phyloP scores from a whole-genome alignment of 2,888 invertebrate genomes.

The Euzetes globulus region DNA sequence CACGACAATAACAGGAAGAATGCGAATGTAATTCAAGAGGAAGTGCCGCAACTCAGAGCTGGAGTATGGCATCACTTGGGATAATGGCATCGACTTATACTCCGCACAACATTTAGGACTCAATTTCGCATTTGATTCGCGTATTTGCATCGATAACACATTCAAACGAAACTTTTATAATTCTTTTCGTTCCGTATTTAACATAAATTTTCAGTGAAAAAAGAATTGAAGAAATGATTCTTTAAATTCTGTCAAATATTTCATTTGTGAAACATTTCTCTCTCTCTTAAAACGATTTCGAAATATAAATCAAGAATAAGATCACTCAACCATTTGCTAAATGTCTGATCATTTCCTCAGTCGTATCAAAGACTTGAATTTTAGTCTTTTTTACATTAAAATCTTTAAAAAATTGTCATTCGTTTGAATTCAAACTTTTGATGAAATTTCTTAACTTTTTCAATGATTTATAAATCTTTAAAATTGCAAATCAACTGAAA shows the following conservation, averaged over 20 bases:
- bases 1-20: slow-evolving; percentile 23
- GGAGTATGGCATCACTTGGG: not conserved
- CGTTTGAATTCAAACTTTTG: too few species aligned
- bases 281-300: not conserved
- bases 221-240: not conserved
- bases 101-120: not conserved
- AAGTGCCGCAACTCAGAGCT: not conserved
- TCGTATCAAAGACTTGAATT: too few species aligned
- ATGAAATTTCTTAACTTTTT: too few species aligned
- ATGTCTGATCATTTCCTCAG: not conserved
- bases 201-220: not conserved
- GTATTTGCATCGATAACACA: slow-evolving; percentile 11
- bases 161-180: not conserved
- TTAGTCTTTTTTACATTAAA: too few species aligned
- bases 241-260: not conserved
- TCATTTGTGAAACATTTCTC: not conserved
- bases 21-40: slow-evolving; percentile 21
- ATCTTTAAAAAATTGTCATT: too few species aligned
- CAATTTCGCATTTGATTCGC: not conserved
- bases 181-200: not conserved
- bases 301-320: slow-evolving; percentile 1
- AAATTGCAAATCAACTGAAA: too few species aligned
- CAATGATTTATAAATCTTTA: too few species aligned
- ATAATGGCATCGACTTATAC: slow-evolving; percentile 15
- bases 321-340: not conserved